Evolutionary conservation across 2,888 invertebrate genomes (phyloP).

Genomic region (Cosmorhoe ocellata): DNA sequence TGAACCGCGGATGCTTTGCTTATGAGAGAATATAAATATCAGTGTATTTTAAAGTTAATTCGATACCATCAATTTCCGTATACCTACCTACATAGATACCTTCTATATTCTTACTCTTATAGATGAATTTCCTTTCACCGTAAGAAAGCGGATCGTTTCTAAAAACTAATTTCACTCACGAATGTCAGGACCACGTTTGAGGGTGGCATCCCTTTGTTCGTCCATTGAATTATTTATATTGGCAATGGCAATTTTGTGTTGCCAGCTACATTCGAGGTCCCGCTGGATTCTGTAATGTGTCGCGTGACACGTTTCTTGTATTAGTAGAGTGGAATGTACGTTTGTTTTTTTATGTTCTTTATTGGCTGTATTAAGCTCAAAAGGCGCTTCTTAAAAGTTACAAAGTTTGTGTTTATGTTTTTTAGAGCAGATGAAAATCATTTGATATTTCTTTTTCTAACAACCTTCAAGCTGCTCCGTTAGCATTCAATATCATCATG

Average conservation of each 20-base stretch:
- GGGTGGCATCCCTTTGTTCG: constrained; percentile 45
- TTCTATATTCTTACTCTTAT: too few species aligned
- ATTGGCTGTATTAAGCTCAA: background rate
- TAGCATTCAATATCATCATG: too few species aligned
- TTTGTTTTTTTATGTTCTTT: background rate
- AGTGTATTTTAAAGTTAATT: too few species aligned
- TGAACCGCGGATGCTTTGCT: too few species aligned
- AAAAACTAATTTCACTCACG: constrained; percentile 52
- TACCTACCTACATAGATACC: too few species aligned
- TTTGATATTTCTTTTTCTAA: too few species aligned
- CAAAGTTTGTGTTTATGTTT: too few species aligned
- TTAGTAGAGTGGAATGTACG: background rate
- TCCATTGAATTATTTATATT: constrained; percentile 50
- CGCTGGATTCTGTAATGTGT: constrained; percentile 6
- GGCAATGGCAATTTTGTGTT: constrained; percentile 45
- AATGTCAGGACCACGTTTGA: constrained; percentile 50
- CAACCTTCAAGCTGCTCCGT: too few species aligned
- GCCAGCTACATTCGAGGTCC: constrained; percentile 20
- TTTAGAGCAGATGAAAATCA: too few species aligned
- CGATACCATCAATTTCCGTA: too few species aligned
- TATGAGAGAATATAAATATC: too few species aligned
- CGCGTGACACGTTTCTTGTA: constrained; percentile 10
- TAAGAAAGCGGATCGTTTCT: constrained; percentile 20
- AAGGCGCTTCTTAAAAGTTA: too few species aligned
- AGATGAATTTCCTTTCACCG: background rate